These are phyloP conservation scores for Lissonota sp. DNA, from an alignment of 2,888 invertebrate genomes.

Conservation along the genomic window DNA sequence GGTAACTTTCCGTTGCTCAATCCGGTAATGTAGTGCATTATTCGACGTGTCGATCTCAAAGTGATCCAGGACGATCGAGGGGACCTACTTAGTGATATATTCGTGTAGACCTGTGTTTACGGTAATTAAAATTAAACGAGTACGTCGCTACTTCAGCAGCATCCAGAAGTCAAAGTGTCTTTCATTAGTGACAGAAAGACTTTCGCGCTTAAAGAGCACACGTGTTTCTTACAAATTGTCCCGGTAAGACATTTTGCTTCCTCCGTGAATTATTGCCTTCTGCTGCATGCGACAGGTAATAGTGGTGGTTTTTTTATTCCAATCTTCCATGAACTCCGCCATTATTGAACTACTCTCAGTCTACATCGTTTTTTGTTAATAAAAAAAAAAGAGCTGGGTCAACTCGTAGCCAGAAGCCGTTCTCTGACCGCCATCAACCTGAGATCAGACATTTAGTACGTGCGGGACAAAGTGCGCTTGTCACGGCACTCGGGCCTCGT, in stretches of 20 bases:
- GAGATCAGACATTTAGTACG: conserved; percentile 74
- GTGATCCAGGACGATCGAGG: no score
- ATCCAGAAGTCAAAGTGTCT: conserved; percentile 43
- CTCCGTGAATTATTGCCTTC: conserved; percentile 55
- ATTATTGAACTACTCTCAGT: conserved; percentile 30
- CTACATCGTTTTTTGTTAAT: conserved; percentile 44
- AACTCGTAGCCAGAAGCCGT: conserved; percentile 44
- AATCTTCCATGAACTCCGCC: conserved; percentile 27
- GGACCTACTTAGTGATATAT: background rate
- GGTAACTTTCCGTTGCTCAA: conserved; percentile 8
- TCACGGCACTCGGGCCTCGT: conserved; percentile 81
- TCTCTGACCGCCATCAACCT: conserved; percentile 56
- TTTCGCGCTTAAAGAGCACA: conserved; percentile 33
- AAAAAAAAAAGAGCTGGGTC: conserved; percentile 13
- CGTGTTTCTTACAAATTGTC: conserved; percentile 46
- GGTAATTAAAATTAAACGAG: conserved; percentile 47
- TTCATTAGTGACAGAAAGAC: conserved; percentile 42
- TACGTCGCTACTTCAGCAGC: conserved; percentile 37
- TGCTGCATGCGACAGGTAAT: conserved; percentile 31
- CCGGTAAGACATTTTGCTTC: conserved; percentile 61
- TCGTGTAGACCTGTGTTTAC: conserved; percentile 46
- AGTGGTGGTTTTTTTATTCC: conserved; percentile 33
- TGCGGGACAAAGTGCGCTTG: conserved; percentile 80
- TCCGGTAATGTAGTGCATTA: background rate
- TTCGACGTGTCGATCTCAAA: background rate